These are phyloP conservation scores for Epsilonema sp. DNA, from an alignment of 2,888 invertebrate genomes.

Conservation along the genomic window DNA sequence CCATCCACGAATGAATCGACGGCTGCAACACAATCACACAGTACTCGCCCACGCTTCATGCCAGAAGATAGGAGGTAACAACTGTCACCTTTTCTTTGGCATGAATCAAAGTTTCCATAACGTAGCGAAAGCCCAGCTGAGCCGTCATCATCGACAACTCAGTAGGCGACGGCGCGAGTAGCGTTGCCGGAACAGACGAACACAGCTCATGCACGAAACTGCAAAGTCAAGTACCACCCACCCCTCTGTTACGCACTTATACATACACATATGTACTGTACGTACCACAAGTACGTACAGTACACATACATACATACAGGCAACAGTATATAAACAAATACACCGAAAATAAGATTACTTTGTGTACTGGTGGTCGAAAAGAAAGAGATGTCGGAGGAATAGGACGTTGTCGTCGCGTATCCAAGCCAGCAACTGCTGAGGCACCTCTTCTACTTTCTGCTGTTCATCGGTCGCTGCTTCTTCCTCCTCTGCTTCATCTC, in stretches of 20 bases:
- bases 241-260: no score
- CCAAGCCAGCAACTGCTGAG: not conserved
- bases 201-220: constrained; percentile 94
- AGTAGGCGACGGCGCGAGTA: constrained; percentile 45
- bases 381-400: constrained; percentile 78
- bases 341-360: constrained; percentile 41
- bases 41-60: no score
- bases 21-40: no score
- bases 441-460: not conserved
- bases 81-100: constrained; percentile 73
- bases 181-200: constrained; percentile 70
- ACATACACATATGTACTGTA: no score
- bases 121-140: constrained; percentile 72
- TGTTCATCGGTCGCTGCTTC: constrained; percentile 10
- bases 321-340: not conserved
- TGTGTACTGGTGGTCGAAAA: constrained; percentile 86
- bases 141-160: constrained; percentile 63
- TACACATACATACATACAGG: no score
- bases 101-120: constrained; percentile 85
- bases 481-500: constrained; percentile 28
- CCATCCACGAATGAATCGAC: constrained; percentile 90
- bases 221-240: no score
- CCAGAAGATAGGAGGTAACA: no score
- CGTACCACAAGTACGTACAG: no score
- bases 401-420: constrained; percentile 93